phyloP scores from a whole-genome alignment of 2,888 invertebrate species.

The Euproctis similis region DNA sequence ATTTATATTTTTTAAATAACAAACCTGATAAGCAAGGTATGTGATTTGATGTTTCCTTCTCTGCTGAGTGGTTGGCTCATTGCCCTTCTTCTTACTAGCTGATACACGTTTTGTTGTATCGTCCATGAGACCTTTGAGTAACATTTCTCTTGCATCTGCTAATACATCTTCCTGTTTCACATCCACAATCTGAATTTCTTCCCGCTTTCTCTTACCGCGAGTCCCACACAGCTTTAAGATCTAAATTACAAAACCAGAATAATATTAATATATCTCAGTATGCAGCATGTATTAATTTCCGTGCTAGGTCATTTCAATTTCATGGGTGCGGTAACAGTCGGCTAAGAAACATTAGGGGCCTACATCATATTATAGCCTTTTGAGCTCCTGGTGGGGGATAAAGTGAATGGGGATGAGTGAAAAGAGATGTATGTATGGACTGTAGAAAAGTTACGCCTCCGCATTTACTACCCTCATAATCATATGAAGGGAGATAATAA shows the following conservation, averaged over 20 bases:
- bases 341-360: no score
- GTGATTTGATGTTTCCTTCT: constrained; percentile 96
- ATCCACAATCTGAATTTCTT: constrained; percentile 86
- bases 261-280: background rate
- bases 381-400: no score
- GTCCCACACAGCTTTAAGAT: constrained; percentile 82
- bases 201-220: constrained; percentile 77
- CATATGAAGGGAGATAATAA: no score
- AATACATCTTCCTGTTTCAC: constrained; percentile 87
- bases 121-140: constrained; percentile 86
- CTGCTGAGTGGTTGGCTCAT: constrained; percentile 80
- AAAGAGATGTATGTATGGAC: no score
- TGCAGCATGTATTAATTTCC: no score
- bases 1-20: no score
- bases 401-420: no score
- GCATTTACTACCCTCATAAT: no score
- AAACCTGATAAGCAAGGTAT: constrained; percentile 88
- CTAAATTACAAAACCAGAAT: constrained; percentile 28
- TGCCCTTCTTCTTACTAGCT: constrained; percentile 72
- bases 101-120: constrained; percentile 75
- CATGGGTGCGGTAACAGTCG: no score
- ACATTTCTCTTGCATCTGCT: constrained; percentile 86
- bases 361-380: no score
- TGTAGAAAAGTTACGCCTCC: no score
- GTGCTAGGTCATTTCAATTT: no score